Base-by-base conservation (phyloP, 2,797 vertebrate species). In the Bovichtus diacanthus region DNA sequence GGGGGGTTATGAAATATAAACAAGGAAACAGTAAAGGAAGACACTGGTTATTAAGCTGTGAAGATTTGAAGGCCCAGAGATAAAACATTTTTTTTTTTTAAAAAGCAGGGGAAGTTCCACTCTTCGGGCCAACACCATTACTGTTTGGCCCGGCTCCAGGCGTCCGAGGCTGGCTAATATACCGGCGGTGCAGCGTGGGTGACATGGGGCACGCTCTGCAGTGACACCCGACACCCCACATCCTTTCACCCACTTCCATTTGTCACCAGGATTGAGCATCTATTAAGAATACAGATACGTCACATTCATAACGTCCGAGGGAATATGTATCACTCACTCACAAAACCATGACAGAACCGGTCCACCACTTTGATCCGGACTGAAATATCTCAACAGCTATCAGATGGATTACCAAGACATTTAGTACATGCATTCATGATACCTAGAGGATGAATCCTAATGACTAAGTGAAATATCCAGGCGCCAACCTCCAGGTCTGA, bases 111-210 rank as follows among this genome's bases (percentile, higher is more conserved):
- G 54, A 36, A 53, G 34, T 34, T 82, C 69, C 77, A 46, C 81
- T 60, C 75, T 13, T 58, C 1, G 12, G 41, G 72, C 78, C 82
- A 88, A 90, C 72, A 74, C 76, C 87, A 88, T 93, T 88, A 92
- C 58, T 10, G 63, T 60, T 56, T 91, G 87, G 88, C 90, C 27
- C 18, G 2, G 53, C 68, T 92, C 91, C 92, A 92, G 79, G 59
- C 70, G 73, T 60, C 61, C 18, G 43, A 70, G 73, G 56, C 50
- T n/a, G 63, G 78, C 62, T 90, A 80, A 85, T 71, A 72, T 74
- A 72, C 74, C 74, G 78, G 41, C 47, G 5, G 60, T 8, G 65
- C 2, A 16, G 53, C 50, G 27, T 1, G 41, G 55, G 47, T 54
- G 78, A 82, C 74, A 43, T 64, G 39, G 70, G 19, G 47, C 36